Conservation (phyloP, 2,888 invertebrate species). For the Eupelmus urozonus region DNA sequence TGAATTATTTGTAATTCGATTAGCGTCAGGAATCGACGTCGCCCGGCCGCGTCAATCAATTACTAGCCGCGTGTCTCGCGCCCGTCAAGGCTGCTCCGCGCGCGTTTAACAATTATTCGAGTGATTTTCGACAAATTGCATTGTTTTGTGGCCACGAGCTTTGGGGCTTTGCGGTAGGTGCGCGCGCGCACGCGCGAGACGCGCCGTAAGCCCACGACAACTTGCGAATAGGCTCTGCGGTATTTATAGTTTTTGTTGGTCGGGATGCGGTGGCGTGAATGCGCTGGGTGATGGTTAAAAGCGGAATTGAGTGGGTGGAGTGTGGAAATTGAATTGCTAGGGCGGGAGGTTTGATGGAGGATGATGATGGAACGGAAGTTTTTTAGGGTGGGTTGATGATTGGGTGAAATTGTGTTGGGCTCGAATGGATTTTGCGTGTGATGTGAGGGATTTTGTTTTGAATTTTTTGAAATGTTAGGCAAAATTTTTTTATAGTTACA, state of each 20-base stretch:
- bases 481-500: too few relatives aligned
- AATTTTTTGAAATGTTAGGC: too few relatives aligned
- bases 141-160: not conserved
- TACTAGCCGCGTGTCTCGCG: not conserved
- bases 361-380: too few relatives aligned
- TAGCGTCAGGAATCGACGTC: constrained; percentile 29
- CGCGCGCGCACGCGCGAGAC: too few relatives aligned
- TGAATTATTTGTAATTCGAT: constrained; percentile 36
- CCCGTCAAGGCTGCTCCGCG: not conserved
- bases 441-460: too few relatives aligned
- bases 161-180: not conserved
- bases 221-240: not conserved
- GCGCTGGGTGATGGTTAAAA: too few relatives aligned
- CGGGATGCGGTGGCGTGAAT: not conserved
- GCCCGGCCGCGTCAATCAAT: constrained; percentile 19
- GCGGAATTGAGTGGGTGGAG: too few relatives aligned
- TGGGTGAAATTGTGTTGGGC: too few relatives aligned
- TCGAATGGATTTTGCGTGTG: too few relatives aligned
- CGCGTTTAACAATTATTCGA: constrained; percentile 8
- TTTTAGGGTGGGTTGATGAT: too few relatives aligned
- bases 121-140: constrained; percentile 22
- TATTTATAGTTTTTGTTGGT: not conserved
- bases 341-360: too few relatives aligned
- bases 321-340: too few relatives aligned
- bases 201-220: not conserved